phyloP scores from a whole-genome alignment of 2,888 invertebrate genomes.

The Cryptocephalus primarius region DNA sequence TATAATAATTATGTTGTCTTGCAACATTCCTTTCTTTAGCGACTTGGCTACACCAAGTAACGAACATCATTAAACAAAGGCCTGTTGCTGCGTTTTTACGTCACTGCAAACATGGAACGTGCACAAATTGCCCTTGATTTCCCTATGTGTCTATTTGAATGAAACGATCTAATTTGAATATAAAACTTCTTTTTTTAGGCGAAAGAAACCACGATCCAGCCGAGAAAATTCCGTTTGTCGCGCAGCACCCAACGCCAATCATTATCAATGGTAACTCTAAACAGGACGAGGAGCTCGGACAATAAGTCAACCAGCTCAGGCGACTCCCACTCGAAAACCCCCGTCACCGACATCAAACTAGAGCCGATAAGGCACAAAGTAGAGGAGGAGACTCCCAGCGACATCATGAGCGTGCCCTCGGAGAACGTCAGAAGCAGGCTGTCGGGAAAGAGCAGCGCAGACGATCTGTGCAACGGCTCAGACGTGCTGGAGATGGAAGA shows the following conservation, averaged over 20 bases:
- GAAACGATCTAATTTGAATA: too few species aligned
- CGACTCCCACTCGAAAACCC: constrained; percentile 27
- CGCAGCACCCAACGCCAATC: constrained; percentile 16
- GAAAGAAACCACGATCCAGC: constrained; percentile 18
- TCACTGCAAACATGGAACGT: too few species aligned
- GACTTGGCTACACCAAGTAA: too few species aligned
- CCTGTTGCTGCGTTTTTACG: too few species aligned
- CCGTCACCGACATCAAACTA: constrained; percentile 33
- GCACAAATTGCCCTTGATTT: too few species aligned
- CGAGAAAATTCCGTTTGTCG: constrained; percentile 15
- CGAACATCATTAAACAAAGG: too few species aligned
- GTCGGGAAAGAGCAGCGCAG: constrained; percentile 25
- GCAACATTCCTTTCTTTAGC: too few species aligned
- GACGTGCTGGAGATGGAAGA: background rate
- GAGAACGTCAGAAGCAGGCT: constrained; percentile 48
- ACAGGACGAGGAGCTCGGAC: constrained; percentile 7
- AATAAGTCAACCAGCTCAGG: constrained; percentile 7
- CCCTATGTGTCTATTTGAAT: too few species aligned
- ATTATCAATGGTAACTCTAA: constrained; percentile 16
- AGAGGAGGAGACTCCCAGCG: constrained; percentile 26
- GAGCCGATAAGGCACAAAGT: constrained; percentile 17
- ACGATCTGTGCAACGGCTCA: constrained; percentile 1
- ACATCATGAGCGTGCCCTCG: constrained; percentile 39
- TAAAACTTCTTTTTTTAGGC: constrained; percentile 8
- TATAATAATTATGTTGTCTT: too few species aligned